Base-by-base conservation (phyloP, 2,888 invertebrate genomes). In the Spicauda simplicius region DNA sequence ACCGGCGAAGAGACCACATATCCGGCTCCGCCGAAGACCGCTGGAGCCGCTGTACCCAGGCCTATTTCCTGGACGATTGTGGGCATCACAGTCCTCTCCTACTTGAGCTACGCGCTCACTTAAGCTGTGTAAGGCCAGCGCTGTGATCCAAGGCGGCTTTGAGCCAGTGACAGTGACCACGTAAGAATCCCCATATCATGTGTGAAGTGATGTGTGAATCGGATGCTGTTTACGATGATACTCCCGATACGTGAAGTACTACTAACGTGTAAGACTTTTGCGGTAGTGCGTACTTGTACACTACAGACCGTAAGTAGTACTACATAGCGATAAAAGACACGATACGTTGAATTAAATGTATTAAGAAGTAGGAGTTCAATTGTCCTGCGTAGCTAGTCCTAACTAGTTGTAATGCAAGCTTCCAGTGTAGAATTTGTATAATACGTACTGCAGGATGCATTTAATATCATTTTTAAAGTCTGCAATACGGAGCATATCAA, bases 401-500 rank as follows among this genome's bases (percentile, higher is more conserved):
- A 76, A 77, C 77, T 80, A 73, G 70, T 70, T 60, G 1, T 66
- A 68, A 79, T 69, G 74, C 75, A 77, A 73, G 79, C 75, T 77
- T 74, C 72, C 66, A 73, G 73, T 72, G 67, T 70, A 71, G 68
- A 52, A 48, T 64, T 48, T 70, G 68, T 68, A 19, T 16, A 14
- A 11, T 25, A 14, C 25, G 20, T 48, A 33, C 48, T 48, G 16
- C 37, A 58, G 53, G 74, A 78, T 76, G 80, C 81, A 82, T 85
- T 84, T 81, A 78, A 55, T 82, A 84, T 75, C 74, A 71, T 80
- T 78, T 50, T 74, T 25, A 81, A 82, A 77, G 77, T 84, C 81
- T 83, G 80, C 77, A 80, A 84, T 88, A 87, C 82, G 87, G 84
- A 82, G 84, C 91, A 91, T 91, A 91, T 91, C 90, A 85, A 76